Evolutionary conservation across 2,113 vertebrate genomes (phyloP).

Genomic region (Chunga burmeisteri): DNA sequence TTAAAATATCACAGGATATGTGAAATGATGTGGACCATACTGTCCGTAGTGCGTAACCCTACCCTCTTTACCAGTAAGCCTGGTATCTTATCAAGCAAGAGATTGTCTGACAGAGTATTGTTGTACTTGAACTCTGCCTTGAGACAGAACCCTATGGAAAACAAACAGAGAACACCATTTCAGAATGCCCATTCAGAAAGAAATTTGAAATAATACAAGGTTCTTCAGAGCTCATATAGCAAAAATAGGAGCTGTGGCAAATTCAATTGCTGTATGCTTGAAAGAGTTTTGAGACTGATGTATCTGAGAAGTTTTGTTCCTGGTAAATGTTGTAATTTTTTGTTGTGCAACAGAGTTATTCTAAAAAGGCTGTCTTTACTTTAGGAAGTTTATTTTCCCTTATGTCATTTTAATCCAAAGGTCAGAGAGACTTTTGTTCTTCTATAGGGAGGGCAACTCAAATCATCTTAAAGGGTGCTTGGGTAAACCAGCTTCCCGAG

Average conservation of each 20-base stretch:
- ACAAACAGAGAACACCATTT: background rate
- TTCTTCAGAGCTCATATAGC: background rate
- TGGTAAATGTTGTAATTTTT: background rate
- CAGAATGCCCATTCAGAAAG: background rate
- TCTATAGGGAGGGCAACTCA: background rate
- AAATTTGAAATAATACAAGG: background rate
- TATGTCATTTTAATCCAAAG: background rate
- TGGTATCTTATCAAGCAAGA: background rate
- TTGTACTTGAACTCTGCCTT: background rate
- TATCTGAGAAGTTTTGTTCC: background rate
- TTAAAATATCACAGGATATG: background rate
- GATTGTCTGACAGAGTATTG: background rate
- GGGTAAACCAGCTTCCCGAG: background rate
- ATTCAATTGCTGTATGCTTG: background rate
- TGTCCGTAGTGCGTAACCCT: rapidly evolving
- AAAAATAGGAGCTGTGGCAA: background rate
- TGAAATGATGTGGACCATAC: background rate
- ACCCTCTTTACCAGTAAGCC: background rate
- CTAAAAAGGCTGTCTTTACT: background rate
- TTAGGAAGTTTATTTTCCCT: background rate
- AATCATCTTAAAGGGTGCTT: background rate
- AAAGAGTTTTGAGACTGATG: background rate
- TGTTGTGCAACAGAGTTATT: background rate
- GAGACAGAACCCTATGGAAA: background rate
- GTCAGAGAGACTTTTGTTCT: background rate